Conservation (phyloP, 2,797 vertebrate genomes). For the Meda fulgida region DNA sequence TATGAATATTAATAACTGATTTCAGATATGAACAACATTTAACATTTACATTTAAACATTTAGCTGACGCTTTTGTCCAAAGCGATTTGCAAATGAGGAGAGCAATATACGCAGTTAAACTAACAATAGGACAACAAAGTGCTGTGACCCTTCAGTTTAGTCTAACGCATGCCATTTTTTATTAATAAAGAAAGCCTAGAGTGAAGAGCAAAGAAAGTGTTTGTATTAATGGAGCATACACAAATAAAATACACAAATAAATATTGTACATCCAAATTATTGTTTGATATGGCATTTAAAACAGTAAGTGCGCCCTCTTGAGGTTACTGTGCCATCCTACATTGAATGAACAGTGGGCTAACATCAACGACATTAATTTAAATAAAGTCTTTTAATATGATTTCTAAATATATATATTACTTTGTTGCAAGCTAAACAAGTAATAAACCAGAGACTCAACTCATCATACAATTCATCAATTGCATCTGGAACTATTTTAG, state of each 20-base stretch:
- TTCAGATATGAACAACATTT: too few species aligned
- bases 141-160: too few species aligned
- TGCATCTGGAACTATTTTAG: neutral
- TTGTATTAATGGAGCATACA: too few species aligned
- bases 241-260: too few species aligned
- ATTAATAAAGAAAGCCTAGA: too few species aligned
- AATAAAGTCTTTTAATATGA: neutral
- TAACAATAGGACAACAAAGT: too few species aligned
- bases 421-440: neutral
- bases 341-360: neutral
- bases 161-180: too few species aligned
- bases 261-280: neutral
- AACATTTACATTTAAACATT: too few species aligned
- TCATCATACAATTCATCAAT: neutral
- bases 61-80: too few species aligned
- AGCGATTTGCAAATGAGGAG: too few species aligned
- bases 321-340: neutral
- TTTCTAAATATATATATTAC: neutral
- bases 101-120: too few species aligned
- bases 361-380: neutral
- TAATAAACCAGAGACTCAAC: neutral
- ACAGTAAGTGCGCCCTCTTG: conserved; percentile 1
- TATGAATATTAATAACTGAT: neutral
- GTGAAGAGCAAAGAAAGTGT: too few species aligned
- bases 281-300: neutral